phyloP scores from a whole-genome alignment of 2,888 invertebrate species.

The Ptychoptera albimana region DNA sequence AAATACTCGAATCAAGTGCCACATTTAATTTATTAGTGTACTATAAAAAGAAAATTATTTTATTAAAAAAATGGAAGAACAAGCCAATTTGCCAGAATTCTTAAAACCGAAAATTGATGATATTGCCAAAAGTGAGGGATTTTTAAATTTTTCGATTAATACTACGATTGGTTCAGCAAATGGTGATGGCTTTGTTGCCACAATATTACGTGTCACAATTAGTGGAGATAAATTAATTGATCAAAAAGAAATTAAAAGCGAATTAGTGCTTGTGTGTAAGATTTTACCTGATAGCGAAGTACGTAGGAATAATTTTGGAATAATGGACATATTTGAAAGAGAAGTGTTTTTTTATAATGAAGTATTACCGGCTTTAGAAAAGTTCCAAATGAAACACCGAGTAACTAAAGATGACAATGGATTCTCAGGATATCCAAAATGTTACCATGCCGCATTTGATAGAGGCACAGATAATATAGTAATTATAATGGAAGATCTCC shows the following conservation, averaged over 20 bases:
- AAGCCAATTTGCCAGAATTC: neutral
- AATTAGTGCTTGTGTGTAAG: slow-evolving; percentile 6
- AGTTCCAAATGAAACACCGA: slow-evolving; percentile 7
- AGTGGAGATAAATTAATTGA: neutral
- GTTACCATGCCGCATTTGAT: slow-evolving; percentile 7
- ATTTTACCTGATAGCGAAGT: slow-evolving; percentile 6
- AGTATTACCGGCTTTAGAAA: slow-evolving; percentile 7
- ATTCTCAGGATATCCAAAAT: slow-evolving; percentile 8
- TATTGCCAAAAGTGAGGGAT: slow-evolving; percentile 6
- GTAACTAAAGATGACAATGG: slow-evolving; percentile 2
- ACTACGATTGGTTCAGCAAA: slow-evolving; percentile 4
- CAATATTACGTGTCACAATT: slow-evolving; percentile 5
- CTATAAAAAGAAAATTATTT: too few relatives aligned
- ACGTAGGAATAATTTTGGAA: slow-evolving; percentile 4
- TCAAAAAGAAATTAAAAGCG: neutral
- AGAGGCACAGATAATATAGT: slow-evolving; percentile 5
- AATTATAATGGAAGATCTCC: slow-evolving; percentile 10
- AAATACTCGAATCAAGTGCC: too few relatives aligned
- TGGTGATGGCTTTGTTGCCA: slow-evolving; percentile 8
- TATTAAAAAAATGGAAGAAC: too few relatives aligned
- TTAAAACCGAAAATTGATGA: neutral
- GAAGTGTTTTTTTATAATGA: slow-evolving; percentile 9
- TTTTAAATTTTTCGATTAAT: slow-evolving; percentile 1
- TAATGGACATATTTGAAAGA: slow-evolving; percentile 7
- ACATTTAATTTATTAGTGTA: too few relatives aligned